Base-by-base conservation (phyloP, 2,797 vertebrate species). In the Acridotheres tristis region DNA sequence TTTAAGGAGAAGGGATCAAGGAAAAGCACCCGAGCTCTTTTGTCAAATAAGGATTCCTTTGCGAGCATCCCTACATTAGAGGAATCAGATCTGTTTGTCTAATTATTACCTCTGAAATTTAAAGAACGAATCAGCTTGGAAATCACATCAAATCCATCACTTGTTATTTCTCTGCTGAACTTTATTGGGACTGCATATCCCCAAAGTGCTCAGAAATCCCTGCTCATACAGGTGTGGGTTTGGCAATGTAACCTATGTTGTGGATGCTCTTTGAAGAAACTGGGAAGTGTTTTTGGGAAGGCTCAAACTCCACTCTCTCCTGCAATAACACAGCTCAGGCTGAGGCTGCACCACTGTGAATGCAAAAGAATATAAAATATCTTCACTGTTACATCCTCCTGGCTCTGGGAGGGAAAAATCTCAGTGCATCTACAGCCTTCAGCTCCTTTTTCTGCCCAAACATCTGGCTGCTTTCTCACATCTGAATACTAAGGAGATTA, bases 401-500 rank as follows among this genome's bases (percentile, higher is more conserved):
- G 8, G 47, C 40, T 23, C 42, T 16, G 16, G 47, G 10, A 73
- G 16, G 10, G 7, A 40, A 47, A 63, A 73, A 90, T 89, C 68
- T 74, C 29, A 6, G 10, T 45, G 74, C 58, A 63, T 54, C 42
- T n/a, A 48, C n/a, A 85, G 51, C 83, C n/a, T 74, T 79, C 42
- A 40, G 0, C 61, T 89, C 45, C 61, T 85, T 65, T 72, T 54
- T 75, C 50, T 94, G 82, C 36, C 75, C 40, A 65, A 94, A 89
- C 68, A 83, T 80, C 89, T 95, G 87, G 11, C 72, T 89, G 62
- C 74, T 96, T 83, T 75, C 67, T 89, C 83, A 53, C 40, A 17
- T 81, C 58, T 88, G 85, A 96, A 95, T 90, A 58, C 86, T 89
- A n/a, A 88, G 74, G 86, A 85, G 67, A 76, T 95, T 51, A 72